Percentiles rank a stretch among this genome's conserved stretches.
Evolutionary conservation across 2,113 vertebrate species (phyloP).

Genomic region (Mobula hypostoma): DNA sequence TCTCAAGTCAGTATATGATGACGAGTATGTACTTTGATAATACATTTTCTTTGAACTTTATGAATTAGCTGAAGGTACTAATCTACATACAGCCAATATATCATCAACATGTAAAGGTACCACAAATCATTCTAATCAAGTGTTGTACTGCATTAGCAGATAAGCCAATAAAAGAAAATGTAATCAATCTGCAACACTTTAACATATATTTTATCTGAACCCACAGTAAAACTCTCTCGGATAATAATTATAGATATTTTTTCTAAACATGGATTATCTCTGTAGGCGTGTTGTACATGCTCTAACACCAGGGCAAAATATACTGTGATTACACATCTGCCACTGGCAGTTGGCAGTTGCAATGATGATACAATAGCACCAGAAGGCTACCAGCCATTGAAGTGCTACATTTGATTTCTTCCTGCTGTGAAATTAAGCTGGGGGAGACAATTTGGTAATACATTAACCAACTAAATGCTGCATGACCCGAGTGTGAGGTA

Average conservation of each 20-base stretch:
- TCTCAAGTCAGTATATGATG: too few relatives aligned
- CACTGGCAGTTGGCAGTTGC: neutral
- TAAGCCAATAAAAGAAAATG: neutral
- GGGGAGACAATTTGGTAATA: slow-evolving; percentile 13
- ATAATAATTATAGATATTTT: neutral
- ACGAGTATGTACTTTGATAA: too few relatives aligned
- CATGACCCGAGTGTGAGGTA: neutral
- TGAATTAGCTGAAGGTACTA: neutral
- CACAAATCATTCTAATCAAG: neutral
- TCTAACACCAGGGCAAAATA: neutral
- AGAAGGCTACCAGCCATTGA: neutral
- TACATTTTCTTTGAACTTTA: too few relatives aligned
- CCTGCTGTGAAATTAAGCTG: slow-evolving; percentile 6
- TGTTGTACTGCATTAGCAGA: neutral
- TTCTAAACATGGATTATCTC: neutral
- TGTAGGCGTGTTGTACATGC: neutral
- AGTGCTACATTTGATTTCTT: neutral
- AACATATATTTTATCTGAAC: neutral
- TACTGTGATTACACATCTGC: neutral
- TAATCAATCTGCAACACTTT: neutral
- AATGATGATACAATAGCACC: neutral
- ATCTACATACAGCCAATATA: neutral
- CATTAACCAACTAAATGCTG: slow-evolving; percentile 6
- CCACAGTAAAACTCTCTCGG: neutral
- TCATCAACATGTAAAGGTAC: neutral